Conservation (phyloP, 35 echinoderm and acorn worm species). For the Ophiothrix spiculata region DNA sequence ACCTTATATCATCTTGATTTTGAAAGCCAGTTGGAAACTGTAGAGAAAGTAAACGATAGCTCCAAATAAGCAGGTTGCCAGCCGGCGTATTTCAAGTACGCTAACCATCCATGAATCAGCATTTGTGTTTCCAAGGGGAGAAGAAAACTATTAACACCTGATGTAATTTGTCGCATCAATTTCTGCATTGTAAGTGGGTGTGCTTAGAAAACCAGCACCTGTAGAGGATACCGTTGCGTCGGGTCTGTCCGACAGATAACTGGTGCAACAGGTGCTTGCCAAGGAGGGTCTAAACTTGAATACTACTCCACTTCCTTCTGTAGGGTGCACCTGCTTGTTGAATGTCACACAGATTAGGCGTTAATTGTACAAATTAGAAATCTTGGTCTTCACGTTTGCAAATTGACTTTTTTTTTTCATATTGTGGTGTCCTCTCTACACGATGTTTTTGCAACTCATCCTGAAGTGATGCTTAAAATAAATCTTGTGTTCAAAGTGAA, state of each 20-base stretch:
- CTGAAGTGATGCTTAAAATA: no score
- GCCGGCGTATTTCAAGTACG: background rate
- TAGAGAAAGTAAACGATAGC: background rate
- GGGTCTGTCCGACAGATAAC: background rate
- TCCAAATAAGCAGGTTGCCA: background rate
- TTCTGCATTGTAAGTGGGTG: slow-evolving; percentile 3
- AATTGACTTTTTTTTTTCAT: no score
- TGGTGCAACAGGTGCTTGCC: background rate
- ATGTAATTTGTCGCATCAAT: slow-evolving; percentile 11
- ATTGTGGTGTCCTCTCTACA: no score
- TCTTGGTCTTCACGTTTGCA: no score
- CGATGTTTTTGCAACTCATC: no score
- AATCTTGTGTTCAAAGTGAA: no score
- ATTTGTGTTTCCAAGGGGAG: background rate
- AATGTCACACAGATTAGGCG: background rate
- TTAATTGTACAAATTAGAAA: background rate
- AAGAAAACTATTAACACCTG: background rate
- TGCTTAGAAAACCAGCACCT: background rate
- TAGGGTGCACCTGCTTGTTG: background rate
- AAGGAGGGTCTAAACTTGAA: background rate
- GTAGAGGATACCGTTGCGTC: no score
- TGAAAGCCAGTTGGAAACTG: background rate
- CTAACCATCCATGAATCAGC: background rate
- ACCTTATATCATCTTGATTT: background rate
- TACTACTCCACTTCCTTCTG: background rate